A percentile compares a stretch with the other conserved stretches of the same genome.
Evolutionary conservation across 2,113 vertebrate species (phyloP).

Genomic region (Pitta sordida): DNA sequence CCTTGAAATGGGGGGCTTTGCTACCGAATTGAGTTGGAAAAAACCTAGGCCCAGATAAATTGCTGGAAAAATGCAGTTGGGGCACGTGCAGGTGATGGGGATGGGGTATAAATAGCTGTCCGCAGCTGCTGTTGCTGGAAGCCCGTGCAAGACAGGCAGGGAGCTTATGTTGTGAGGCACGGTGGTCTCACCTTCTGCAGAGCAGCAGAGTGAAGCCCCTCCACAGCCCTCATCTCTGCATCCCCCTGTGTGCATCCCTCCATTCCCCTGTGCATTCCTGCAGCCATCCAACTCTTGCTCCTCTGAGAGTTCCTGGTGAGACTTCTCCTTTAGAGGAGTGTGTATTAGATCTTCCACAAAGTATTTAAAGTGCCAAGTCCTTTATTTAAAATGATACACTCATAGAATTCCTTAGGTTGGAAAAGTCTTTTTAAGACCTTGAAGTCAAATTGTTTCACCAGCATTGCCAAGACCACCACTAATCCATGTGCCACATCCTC

Average conservation of each 20-base stretch:
- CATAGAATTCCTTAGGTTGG: not conserved
- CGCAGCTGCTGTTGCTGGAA: not conserved
- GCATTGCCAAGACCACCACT: not conserved
- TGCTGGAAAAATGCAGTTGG: not conserved
- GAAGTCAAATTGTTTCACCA: not conserved
- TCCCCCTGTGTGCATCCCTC: not conserved
- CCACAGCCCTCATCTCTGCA: not conserved
- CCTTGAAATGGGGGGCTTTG: not conserved
- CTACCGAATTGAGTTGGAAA: not conserved
- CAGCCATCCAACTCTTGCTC: not conserved
- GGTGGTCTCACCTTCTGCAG: not conserved
- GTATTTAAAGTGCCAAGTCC: not conserved
- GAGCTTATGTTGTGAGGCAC: not conserved
- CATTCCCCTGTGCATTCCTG: not conserved
- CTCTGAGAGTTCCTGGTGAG: not conserved
- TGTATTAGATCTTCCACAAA: not conserved
- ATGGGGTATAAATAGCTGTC: not conserved
- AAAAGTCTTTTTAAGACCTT: not conserved
- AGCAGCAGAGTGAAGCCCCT: not conserved
- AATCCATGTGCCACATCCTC: not conserved
- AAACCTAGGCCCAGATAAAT: not conserved
- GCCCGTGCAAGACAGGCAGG: fast-evolving
- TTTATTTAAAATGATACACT: not conserved
- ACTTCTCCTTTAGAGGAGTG: not conserved
- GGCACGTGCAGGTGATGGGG: not conserved